Evolutionary conservation across 35 echinoderm and acorn worm genomes (phyloP).

Genomic region (Heliocidaris erythrogramma): DNA sequence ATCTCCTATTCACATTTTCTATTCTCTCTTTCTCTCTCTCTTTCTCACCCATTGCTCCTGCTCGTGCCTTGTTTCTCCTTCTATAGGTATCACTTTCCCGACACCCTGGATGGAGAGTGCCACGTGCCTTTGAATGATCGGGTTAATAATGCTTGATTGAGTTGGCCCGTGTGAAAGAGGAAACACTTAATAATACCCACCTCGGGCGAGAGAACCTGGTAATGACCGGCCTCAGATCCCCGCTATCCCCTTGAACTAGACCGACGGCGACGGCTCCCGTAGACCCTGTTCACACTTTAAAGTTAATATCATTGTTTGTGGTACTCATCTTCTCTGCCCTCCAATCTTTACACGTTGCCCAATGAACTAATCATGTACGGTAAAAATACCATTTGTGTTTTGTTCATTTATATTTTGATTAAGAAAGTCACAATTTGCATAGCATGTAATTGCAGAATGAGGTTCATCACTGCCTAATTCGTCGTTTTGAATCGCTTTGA

Average conservation of each 20-base stretch:
- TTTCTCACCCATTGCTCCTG: neutral
- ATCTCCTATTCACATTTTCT: neutral
- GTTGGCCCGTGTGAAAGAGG: constrained; percentile 4
- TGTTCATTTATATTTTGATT: neutral
- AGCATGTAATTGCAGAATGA: too few relatives aligned
- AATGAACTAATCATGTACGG: neutral
- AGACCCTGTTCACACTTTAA: neutral
- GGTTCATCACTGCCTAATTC: too few relatives aligned
- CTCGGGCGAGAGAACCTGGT: constrained; percentile 28
- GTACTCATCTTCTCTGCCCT: neutral
- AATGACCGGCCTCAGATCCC: constrained; percentile 24
- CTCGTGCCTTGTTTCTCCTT: neutral
- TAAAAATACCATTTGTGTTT: neutral
- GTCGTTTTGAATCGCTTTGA: too few relatives aligned
- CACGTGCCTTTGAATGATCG: constrained; percentile 14
- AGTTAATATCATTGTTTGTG: neutral
- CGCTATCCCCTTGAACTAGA: constrained; percentile 26
- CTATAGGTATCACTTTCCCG: neutral
- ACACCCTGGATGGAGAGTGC: neutral
- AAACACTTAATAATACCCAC: constrained; percentile 41
- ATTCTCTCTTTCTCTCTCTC: neutral
- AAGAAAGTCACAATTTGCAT: too few relatives aligned
- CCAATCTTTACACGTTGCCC: neutral
- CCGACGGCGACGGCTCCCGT: neutral
- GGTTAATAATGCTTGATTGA: constrained; percentile 28